Evolutionary conservation across 2,888 invertebrate genomes (phyloP).

Genomic region (Stictocephala bisonia): DNA sequence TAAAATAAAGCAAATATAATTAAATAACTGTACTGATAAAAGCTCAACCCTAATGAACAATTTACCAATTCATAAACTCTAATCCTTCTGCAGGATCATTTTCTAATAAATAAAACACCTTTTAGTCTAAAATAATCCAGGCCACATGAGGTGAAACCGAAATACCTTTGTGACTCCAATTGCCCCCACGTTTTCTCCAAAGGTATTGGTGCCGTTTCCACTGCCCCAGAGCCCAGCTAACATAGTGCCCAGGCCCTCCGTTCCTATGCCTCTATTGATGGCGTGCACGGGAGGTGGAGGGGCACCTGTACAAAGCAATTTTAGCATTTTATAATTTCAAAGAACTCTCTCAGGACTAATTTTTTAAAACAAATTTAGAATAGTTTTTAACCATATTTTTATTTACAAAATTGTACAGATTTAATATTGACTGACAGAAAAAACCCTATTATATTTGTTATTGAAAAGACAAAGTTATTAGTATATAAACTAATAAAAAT

Average conservation of each 20-base stretch:
- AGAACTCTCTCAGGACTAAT: background rate
- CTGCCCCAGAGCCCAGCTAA: slow-evolving; percentile 88
- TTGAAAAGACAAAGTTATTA: background rate
- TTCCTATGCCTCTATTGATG: slow-evolving; percentile 86
- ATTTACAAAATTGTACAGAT: no score
- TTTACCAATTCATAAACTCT: no score
- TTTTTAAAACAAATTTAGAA: background rate
- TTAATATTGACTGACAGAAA: no score
- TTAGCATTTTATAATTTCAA: background rate
- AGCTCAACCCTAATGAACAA: no score
- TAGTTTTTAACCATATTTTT: slow-evolving; percentile 1
- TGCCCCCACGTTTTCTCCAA: slow-evolving; percentile 90
- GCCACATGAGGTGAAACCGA: no score
- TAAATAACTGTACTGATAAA: no score
- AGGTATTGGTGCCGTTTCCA: slow-evolving; percentile 89
- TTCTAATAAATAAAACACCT: no score
- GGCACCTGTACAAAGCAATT: slow-evolving; percentile 69
- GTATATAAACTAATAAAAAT: no score
- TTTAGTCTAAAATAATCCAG: no score
- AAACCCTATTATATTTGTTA: no score
- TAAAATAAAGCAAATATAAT: no score
- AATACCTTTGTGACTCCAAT: slow-evolving; percentile 85
- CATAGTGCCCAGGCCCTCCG: slow-evolving; percentile 87
- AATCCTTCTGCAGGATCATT: no score
- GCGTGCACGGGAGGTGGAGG: slow-evolving; percentile 88